Base-by-base conservation (phyloP, 2,797 vertebrate species). In the Chelmon rostratus region DNA sequence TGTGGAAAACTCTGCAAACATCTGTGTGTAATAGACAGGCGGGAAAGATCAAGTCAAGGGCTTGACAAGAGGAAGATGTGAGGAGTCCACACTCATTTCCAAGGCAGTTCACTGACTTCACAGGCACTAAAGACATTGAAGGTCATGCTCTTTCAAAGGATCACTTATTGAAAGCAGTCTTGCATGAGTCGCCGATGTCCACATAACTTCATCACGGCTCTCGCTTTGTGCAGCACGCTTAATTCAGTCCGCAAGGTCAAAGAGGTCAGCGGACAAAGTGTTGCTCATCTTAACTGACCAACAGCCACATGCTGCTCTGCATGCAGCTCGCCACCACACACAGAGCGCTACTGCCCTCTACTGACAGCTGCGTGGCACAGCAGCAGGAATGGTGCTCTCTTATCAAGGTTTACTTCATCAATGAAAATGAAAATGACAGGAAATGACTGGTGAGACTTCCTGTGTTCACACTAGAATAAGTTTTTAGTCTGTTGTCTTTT, bases 291-390 rank as follows among this genome's bases (percentile, higher is more conserved):
- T 58, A 53, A 73, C 71, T 77, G 78, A 85, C 78, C 63, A 70
- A 73, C 75, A 79, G 69, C 80, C 76, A 21, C 64, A 66, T 77
- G 87, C 68, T 76, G 74, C 70, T 63, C 70, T 2, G 15, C 31
- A 8, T 59, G 57, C 49, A 3, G 44, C 54, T 68, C 28, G 0
- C 21, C n/a, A 21, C 57, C 65, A 70, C 63, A 46, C 76, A 19
- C 76, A 84, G 91, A 91, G 79, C 89, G 6, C 91, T 94, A 95
- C 93, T 95, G 95, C 95, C 92, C 95, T 87, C 95, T 95, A 80
- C 78, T 92, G 95, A 86, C 79, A 31, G 74, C 70, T 25, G 67
- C 3, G 12, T 1, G 19, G 47, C 56, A 73, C 47, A 42, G 64
- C 19, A 16, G 52, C 61, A 49, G 42, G 49, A 42, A 40, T 5